Conservation (phyloP, 2,113 vertebrate genomes). For the Tachysurus fulvidraco region DNA sequence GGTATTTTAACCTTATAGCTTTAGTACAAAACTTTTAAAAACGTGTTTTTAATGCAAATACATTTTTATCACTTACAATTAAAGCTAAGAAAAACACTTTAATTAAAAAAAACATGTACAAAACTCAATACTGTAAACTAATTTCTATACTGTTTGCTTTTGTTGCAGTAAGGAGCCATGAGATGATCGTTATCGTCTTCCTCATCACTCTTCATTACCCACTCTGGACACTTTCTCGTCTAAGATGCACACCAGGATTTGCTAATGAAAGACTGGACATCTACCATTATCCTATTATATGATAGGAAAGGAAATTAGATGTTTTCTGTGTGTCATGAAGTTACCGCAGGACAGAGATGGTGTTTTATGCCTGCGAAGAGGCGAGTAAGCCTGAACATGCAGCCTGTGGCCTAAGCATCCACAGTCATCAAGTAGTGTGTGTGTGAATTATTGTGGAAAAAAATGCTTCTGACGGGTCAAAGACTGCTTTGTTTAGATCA, state of each 20-base stretch:
- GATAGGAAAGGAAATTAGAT: not conserved
- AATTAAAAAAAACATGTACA: not conserved
- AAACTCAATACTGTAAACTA: not conserved
- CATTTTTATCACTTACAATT: not conserved
- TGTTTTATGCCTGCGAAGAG: slow-evolving; percentile 12
- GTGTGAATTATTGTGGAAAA: not conserved
- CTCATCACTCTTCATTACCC: slow-evolving; percentile 34
- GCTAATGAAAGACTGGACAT: slow-evolving; percentile 19
- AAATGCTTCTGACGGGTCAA: not conserved
- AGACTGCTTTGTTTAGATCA: slow-evolving; percentile 2
- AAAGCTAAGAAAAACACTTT: not conserved
- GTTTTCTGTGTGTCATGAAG: not conserved
- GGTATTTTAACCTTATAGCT: not conserved
- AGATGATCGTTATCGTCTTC: slow-evolving; percentile 6
- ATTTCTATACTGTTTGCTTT: not conserved
- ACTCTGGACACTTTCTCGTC: not conserved
- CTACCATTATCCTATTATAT: not conserved
- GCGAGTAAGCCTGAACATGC: not conserved
- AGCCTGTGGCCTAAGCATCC: slow-evolving; percentile 23
- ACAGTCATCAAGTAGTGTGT: slow-evolving; percentile 13
- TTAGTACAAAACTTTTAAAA: not conserved
- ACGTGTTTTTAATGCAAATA: not conserved
- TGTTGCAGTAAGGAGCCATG: slow-evolving; percentile 33
- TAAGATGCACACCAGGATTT: slow-evolving; percentile 4
- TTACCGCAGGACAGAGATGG: not conserved